These are phyloP conservation scores for Balanococcus diminutus DNA, from an alignment of 2,888 invertebrate species.

Conservation along the genomic window DNA sequence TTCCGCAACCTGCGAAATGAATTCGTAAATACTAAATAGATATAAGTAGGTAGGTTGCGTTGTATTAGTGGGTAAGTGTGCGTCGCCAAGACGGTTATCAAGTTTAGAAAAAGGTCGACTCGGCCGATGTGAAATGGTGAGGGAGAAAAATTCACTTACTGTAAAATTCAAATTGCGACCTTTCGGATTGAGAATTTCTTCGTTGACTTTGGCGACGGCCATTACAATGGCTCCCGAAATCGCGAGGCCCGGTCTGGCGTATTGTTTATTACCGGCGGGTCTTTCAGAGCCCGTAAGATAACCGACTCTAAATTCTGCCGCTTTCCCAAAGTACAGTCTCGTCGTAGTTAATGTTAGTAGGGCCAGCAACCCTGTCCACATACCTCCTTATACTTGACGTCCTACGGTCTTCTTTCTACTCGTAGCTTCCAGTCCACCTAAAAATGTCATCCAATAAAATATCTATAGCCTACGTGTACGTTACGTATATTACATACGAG, in stretches of 20 bases:
- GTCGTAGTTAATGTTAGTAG: slow-evolving; percentile 39
- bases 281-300: slow-evolving; percentile 86
- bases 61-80: no score
- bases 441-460: slow-evolving; percentile 3
- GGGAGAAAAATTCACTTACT: slow-evolving; percentile 56
- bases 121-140: neutral
- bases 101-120: neutral
- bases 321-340: slow-evolving; percentile 40
- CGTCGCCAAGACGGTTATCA: neutral
- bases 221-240: slow-evolving; percentile 85
- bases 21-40: neutral
- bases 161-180: slow-evolving; percentile 58
- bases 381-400: slow-evolving; percentile 42
- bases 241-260: slow-evolving; percentile 75
- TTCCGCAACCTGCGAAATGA: slow-evolving; percentile 71
- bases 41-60: neutral
- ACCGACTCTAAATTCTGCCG: slow-evolving; percentile 72
- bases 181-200: slow-evolving; percentile 56
- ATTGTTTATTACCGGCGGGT: slow-evolving; percentile 76
- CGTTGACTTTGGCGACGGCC: slow-evolving; percentile 77
- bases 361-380: slow-evolving; percentile 51
- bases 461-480: neutral
- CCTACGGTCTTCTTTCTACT: neutral
- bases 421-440: neutral
- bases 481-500: no score